Evolutionary conservation across 92 coral and sea anemone species (phyloP).

Genomic region (Parazoanthus swiftii): DNA sequence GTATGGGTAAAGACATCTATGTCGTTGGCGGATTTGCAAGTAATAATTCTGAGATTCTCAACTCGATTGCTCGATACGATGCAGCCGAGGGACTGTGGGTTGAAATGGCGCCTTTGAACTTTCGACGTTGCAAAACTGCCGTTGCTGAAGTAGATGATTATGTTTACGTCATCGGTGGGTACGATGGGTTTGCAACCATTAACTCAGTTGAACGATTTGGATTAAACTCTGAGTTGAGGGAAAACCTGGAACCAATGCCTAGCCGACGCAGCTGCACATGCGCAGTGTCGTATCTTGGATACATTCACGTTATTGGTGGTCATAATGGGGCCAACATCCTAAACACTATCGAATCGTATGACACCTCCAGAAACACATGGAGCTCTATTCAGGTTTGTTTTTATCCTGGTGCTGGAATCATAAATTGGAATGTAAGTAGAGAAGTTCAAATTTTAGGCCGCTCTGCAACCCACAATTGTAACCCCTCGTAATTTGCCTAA

Average conservation of each 20-base stretch:
- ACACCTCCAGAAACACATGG: conserved; percentile 27
- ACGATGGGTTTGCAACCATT: conserved; percentile 36
- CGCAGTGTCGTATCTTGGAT: conserved; percentile 35
- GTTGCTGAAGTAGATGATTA: conserved; percentile 36
- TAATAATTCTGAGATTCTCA: conserved; percentile 5
- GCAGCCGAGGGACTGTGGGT: conserved; percentile 29
- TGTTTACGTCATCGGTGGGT: conserved; percentile 29
- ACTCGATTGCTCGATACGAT: conserved; percentile 25
- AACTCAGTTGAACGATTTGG: conserved; percentile 41
- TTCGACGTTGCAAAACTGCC: conserved; percentile 36
- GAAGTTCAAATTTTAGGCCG: too few species aligned
- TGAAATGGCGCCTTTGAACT: conserved; percentile 32
- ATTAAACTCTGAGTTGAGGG: neutral
- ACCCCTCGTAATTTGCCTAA: too few species aligned
- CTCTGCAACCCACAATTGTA: too few species aligned
- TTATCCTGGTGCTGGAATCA: too few species aligned
- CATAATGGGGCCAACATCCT: conserved; percentile 40
- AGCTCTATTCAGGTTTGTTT: conserved; percentile 40
- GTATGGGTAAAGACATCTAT: conserved; percentile 2
- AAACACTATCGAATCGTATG: conserved; percentile 31
- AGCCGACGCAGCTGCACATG: conserved; percentile 43
- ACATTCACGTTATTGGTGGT: conserved; percentile 38
- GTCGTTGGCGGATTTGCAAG: conserved; percentile 28
- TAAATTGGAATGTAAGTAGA: neutral
- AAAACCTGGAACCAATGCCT: conserved; percentile 43